phyloP scores from a whole-genome alignment of 2,888 invertebrate genomes.

The Smittia aterrima region DNA sequence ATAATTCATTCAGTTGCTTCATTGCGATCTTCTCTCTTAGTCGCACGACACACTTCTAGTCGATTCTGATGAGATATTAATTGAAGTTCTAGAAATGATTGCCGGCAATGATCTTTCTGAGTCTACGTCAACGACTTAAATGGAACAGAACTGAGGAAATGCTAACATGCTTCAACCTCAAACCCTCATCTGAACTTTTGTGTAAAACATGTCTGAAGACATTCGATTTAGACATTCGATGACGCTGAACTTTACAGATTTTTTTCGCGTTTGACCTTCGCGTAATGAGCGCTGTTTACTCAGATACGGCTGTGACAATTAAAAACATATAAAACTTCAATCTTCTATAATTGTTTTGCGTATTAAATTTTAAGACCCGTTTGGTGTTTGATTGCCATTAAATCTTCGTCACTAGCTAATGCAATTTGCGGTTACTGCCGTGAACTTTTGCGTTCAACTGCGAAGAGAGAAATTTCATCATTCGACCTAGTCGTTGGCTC shows the following conservation, averaged over 20 bases:
- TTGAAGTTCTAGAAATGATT: too few species aligned
- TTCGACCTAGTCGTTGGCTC: not conserved
- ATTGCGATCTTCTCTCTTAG: not conserved
- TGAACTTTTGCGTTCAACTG: not conserved
- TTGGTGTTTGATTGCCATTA: not conserved
- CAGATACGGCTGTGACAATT: not conserved
- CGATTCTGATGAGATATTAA: too few species aligned
- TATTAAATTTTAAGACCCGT: not conserved
- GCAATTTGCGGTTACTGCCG: not conserved
- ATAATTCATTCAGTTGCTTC: not conserved
- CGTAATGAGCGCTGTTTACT: not conserved
- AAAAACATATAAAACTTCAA: constrained; percentile 11
- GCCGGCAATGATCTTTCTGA: too few species aligned
- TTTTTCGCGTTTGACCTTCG: constrained; percentile 8
- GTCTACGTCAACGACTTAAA: too few species aligned
- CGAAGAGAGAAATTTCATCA: not conserved
- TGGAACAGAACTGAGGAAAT: not conserved
- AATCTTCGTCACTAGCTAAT: not conserved
- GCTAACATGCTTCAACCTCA: not conserved
- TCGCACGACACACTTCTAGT: too few species aligned
- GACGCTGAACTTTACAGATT: not conserved
- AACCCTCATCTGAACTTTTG: not conserved
- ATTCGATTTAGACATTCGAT: not conserved
- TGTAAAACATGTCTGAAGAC: not conserved
- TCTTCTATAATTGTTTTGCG: not conserved